Conservation (phyloP, 2,113 vertebrate species). For the Lichenostomus cassidix region DNA sequence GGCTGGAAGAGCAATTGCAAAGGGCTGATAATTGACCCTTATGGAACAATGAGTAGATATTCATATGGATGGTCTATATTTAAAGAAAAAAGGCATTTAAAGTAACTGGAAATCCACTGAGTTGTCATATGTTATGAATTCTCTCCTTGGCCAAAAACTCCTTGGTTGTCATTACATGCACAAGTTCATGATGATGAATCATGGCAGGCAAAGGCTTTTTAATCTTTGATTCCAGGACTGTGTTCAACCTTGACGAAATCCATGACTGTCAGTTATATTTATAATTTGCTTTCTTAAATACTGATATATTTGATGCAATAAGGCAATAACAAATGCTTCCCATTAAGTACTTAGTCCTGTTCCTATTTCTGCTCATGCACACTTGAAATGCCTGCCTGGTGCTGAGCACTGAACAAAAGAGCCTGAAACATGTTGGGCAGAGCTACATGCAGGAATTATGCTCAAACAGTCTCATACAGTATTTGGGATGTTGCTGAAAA, state of each 20-base stretch:
- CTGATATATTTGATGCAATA: conserved; percentile 1
- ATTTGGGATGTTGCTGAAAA: background rate
- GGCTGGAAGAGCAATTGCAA: background rate
- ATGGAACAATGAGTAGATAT: background rate
- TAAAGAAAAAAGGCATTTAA: conserved; percentile 11
- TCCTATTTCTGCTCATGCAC: background rate
- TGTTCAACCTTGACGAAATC: conserved; percentile 20
- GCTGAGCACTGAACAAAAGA: background rate
- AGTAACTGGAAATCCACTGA: background rate
- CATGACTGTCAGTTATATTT: background rate
- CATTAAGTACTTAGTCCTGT: background rate
- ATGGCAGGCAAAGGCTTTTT: background rate
- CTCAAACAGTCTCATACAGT: background rate
- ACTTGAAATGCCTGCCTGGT: background rate
- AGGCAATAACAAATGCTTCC: background rate
- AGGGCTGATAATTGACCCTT: conserved; percentile 21
- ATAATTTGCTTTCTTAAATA: conserved; percentile 18
- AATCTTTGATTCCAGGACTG: background rate
- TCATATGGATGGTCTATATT: background rate
- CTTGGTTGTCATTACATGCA: background rate
- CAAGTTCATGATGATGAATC: conserved; percentile 26
- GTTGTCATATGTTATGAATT: background rate
- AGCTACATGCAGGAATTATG: background rate
- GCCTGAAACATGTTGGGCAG: background rate
- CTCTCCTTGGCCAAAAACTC: background rate